Evolutionary conservation across 2,888 invertebrate genomes (phyloP).

Genomic region (Apodemia duryi): DNA sequence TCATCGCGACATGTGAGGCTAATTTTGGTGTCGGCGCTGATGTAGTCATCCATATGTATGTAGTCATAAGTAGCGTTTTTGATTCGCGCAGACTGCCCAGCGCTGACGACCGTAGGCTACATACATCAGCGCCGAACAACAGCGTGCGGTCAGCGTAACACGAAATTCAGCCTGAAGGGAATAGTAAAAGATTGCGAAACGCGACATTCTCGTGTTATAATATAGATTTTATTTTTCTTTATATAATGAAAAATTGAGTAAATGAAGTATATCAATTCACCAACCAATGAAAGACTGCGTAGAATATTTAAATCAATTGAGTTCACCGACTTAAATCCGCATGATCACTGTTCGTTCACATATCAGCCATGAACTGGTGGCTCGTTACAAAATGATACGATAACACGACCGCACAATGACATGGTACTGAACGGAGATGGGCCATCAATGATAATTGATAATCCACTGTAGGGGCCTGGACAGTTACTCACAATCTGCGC

Average conservation of each 20-base stretch:
- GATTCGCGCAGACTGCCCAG: too few species aligned
- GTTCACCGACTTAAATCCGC: slow-evolving; percentile 34
- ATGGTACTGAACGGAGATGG: slow-evolving; percentile 66
- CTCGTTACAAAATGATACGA: slow-evolving; percentile 32
- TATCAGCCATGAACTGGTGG: slow-evolving; percentile 29
- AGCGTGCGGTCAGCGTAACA: too few species aligned
- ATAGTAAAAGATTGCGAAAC: too few species aligned
- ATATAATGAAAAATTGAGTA: background rate
- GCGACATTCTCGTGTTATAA: too few species aligned
- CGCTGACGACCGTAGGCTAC: too few species aligned
- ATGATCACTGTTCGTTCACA: slow-evolving; percentile 26
- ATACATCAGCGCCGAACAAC: too few species aligned
- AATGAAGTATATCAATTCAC: background rate
- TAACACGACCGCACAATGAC: slow-evolving; percentile 48
- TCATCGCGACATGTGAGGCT: too few species aligned
- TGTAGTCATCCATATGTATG: too few species aligned
- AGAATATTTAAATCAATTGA: slow-evolving; percentile 18
- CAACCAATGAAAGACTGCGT: background rate
- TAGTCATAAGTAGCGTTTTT: too few species aligned
- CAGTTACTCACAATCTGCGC: slow-evolving; percentile 58
- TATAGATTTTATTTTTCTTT: too few species aligned
- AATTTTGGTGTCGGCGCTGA: too few species aligned
- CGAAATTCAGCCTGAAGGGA: too few species aligned
- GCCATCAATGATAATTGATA: slow-evolving; percentile 72
- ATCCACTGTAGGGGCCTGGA: slow-evolving; percentile 66